Evolutionary conservation across 2,113 vertebrate genomes (phyloP), one percentile per base, ranked within the genome.

Genomic region (Apodemus sylvaticus): DNA sequence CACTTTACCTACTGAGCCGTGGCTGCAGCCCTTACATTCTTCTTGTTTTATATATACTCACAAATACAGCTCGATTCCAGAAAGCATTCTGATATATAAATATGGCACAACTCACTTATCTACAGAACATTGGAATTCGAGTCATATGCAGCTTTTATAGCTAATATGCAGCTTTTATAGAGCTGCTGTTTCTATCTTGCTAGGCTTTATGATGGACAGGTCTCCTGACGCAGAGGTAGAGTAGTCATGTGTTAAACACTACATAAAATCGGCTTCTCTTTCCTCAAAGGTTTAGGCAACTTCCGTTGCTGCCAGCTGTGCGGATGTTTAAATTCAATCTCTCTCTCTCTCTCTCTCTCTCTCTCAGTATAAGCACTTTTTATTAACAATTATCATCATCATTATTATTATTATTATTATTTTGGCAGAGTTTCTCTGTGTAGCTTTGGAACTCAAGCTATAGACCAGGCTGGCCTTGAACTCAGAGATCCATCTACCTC

Each of bases 281-380:
- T 48, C 58, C 7, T 45, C 16, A 36, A 71, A 66, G 26, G 22
- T 86, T 87, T 92, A 55, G 88, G 81, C 53, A 96, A 74, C 90
- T 95, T 96, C 42, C 2, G 70, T 34, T 93, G 71, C 24, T 3
- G 76, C 26, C 70, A 87, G 42, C 42, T 95, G 73, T 79, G 73
- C 68, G n/a, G 66, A 71, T 96, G 55, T 91, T 94, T 91, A 95
- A 86, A 82, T 91, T 91, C n/a, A 64, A 66, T 79, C 90, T 97
- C 94, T 97, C 74, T n/a, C n/a, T n/a, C n/a, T n/a, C n/a, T n/a
- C n/a, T n/a, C n/a, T n/a, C n/a, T n/a, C n/a, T n/a, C n/a, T n/a
- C n/a, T n/a, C n/a, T n/a, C n/a, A n/a, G n/a, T n/a, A n/a, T n/a
- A n/a, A n/a, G n/a, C n/a, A n/a, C n/a, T n/a, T n/a, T n/a, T n/a